A percentile compares a stretch with the other conserved stretches of the same genome.
These are phyloP conservation scores for Diacarnus erythraeanus DNA, from an alignment of 37 sponge, comb jelly and placozoan genomes.

Conservation along the genomic window DNA sequence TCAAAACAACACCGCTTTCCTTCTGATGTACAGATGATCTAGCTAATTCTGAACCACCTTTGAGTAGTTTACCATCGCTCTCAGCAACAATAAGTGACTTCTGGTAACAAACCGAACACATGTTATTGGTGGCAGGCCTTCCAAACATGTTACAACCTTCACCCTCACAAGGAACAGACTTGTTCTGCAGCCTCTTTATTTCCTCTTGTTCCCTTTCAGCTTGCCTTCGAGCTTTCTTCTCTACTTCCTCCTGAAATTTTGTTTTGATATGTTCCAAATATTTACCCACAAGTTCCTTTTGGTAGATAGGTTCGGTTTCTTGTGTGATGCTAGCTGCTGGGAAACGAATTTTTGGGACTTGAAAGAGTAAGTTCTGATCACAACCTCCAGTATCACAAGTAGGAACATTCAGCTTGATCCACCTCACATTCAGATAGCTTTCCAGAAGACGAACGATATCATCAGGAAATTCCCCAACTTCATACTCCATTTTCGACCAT, in stretches of 20 bases:
- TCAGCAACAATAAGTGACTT: not conserved
- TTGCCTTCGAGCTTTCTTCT: slow-evolving; percentile 3
- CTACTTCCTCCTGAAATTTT: slow-evolving; percentile 45
- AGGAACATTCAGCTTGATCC: slow-evolving; percentile 50
- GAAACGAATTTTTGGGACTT: slow-evolving; percentile 68
- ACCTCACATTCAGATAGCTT: slow-evolving; percentile 62
- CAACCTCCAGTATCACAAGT: not conserved
- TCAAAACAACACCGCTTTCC: not conserved
- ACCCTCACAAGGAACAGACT: slow-evolving; percentile 50
- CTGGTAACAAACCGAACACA: slow-evolving; percentile 71
- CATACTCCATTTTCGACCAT: slow-evolving; percentile 29
- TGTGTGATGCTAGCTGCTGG: slow-evolving; percentile 63
- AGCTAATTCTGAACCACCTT: too few species aligned
- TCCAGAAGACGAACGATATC: slow-evolving; percentile 54
- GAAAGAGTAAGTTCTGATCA: slow-evolving; percentile 8
- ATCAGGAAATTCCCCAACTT: slow-evolving; percentile 52
- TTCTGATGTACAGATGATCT: too few species aligned
- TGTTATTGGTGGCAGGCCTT: slow-evolving; percentile 32
- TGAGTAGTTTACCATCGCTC: not conserved
- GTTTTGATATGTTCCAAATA: slow-evolving; percentile 44
- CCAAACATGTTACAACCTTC: slow-evolving; percentile 68
- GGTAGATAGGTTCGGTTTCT: slow-evolving; percentile 61
- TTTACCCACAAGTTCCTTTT: slow-evolving; percentile 63
- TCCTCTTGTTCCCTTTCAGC: slow-evolving; percentile 59
- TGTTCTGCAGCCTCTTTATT: not conserved